Percentiles rank a stretch among this genome's conserved stretches.
Conservation (phyloP, 64 coral and sea anemone genomes). For the Trachythela sp. region DNA sequence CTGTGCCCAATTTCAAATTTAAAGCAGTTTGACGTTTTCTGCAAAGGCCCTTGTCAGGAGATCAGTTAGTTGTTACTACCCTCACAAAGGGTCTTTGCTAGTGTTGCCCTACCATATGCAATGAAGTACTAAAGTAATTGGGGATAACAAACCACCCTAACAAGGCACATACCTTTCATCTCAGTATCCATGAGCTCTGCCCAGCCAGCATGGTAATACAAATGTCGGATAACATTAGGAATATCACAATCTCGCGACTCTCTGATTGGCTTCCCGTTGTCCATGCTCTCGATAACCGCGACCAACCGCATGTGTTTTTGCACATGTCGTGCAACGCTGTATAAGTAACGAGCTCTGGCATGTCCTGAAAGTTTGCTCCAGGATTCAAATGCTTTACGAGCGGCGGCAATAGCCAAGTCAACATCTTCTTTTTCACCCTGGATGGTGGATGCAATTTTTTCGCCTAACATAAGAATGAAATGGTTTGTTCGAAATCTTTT, state of each 20-base stretch:
- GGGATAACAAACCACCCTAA: background rate
- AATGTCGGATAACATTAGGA: slow-evolving; percentile 77
- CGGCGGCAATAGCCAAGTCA: slow-evolving; percentile 71
- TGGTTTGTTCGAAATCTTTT: background rate
- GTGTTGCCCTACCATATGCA: no score
- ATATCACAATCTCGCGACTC: slow-evolving; percentile 87
- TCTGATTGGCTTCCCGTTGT: slow-evolving; percentile 89
- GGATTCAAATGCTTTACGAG: slow-evolving; percentile 71
- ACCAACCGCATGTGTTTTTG: slow-evolving; percentile 91
- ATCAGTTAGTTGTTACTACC: no score
- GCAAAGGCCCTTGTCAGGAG: no score
- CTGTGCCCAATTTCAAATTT: no score
- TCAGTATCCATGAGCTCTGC: slow-evolving; percentile 94
- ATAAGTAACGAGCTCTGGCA: slow-evolving; percentile 80
- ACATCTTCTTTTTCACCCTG: slow-evolving; percentile 91
- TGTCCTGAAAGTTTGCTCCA: slow-evolving; percentile 88
- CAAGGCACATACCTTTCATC: slow-evolving; percentile 66
- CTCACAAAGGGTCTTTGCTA: background rate
- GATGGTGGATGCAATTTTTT: slow-evolving; percentile 84
- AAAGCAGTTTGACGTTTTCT: no score
- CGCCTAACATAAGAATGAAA: slow-evolving; percentile 43
- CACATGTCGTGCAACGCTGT: slow-evolving; percentile 93
- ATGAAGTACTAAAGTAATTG: no score
- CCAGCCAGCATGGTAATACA: slow-evolving; percentile 98
- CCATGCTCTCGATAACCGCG: slow-evolving; percentile 79